These are phyloP conservation scores for Ctenoplectra terminalis DNA, from an alignment of 1,140 invertebrate genomes.

Conservation along the genomic window DNA sequence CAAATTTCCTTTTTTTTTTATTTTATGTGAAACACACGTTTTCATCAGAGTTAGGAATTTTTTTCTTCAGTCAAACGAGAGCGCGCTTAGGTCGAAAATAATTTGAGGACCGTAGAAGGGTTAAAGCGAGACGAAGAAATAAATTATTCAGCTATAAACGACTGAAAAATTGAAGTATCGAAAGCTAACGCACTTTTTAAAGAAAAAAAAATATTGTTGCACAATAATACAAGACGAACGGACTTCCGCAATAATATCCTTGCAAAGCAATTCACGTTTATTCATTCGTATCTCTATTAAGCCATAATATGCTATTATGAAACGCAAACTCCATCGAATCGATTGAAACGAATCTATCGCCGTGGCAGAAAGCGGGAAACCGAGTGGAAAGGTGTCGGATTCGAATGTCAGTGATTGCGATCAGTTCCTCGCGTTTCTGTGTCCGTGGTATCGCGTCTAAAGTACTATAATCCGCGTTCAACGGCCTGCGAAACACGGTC, in stretches of 20 bases:
- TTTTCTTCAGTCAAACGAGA: too few species aligned
- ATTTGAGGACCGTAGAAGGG: too few species aligned
- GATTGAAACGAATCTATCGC: conserved; percentile 6
- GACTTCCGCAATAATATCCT: neutral
- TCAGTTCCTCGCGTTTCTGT: conserved; percentile 31
- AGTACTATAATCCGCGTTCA: conserved; percentile 39
- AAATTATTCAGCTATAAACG: too few species aligned
- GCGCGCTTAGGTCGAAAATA: too few species aligned
- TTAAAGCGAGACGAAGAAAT: too few species aligned
- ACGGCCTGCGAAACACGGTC: conserved; percentile 17
- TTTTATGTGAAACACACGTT: too few species aligned
- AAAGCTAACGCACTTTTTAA: too few species aligned
- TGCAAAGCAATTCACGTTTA: neutral
- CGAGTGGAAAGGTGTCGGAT: conserved; percentile 35
- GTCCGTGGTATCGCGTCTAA: neutral
- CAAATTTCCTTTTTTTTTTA: too few species aligned
- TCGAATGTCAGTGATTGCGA: conserved; percentile 40
- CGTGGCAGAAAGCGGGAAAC: conserved; percentile 10
- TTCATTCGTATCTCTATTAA: neutral
- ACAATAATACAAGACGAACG: neutral
- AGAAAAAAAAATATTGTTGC: neutral
- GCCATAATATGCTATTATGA: neutral
- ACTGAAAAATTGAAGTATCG: too few species aligned
- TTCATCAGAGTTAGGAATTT: too few species aligned
- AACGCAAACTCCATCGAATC: neutral